These are phyloP conservation scores for Lepilemur septentrionalis DNA, from an alignment of 2,797 vertebrate genomes.

Conservation along the genomic window DNA sequence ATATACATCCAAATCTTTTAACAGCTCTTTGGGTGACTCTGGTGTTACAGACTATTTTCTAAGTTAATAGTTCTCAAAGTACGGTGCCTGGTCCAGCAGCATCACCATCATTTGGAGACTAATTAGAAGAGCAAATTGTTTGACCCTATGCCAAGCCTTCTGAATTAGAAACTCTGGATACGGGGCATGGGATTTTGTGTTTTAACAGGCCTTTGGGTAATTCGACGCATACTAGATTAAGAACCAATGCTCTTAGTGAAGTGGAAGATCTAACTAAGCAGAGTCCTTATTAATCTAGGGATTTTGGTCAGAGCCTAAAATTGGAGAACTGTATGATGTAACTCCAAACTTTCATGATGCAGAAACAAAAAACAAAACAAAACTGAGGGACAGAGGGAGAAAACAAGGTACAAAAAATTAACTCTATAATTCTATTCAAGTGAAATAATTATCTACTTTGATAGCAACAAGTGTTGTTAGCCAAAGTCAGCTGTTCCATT, in stretches of 20 bases:
- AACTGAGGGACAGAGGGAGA: neutral
- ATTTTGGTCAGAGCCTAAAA: neutral
- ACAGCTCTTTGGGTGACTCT: neutral
- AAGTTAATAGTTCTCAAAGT: neutral
- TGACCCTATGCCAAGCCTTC: neutral
- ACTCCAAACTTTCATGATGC: neutral
- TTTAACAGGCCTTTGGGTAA: neutral
- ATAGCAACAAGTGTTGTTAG: neutral
- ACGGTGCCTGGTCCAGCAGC: neutral
- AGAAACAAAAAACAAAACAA: neutral
- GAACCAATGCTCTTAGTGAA: neutral
- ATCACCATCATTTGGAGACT: neutral
- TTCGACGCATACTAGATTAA: neutral
- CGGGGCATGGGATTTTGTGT: neutral
- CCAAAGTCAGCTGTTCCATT: neutral
- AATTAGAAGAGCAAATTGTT: neutral
- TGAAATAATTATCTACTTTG: neutral
- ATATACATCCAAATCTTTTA: neutral
- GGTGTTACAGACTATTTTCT: neutral
- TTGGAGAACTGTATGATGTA: neutral
- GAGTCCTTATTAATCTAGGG: neutral
- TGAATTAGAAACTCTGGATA: neutral
- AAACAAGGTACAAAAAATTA: neutral
- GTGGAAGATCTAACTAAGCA: neutral
- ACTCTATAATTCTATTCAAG: neutral